These are phyloP conservation scores for Bombus confusus DNA, from an alignment of 1,140 invertebrate species.

Conservation along the genomic window DNA sequence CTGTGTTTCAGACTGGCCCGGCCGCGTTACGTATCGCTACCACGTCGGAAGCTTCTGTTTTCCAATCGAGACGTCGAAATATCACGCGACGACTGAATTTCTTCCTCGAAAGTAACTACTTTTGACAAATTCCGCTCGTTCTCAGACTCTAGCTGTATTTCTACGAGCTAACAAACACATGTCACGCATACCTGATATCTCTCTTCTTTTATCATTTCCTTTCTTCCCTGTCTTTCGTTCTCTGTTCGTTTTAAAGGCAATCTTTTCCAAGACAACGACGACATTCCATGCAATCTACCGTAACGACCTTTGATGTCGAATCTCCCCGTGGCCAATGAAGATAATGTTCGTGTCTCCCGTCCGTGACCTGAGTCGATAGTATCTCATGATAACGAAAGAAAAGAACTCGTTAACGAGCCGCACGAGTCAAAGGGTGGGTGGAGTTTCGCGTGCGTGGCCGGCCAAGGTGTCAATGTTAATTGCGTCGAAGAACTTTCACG, in stretches of 20 bases:
- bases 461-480: slow-evolving; percentile 13
- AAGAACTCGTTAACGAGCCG: slow-evolving; percentile 19
- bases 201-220: background rate
- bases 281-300: slow-evolving; percentile 44
- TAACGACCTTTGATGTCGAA: slow-evolving; percentile 46
- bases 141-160: background rate
- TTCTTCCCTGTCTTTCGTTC: background rate
- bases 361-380: slow-evolving; percentile 35
- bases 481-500: background rate
- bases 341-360: slow-evolving; percentile 22
- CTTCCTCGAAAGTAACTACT: background rate
- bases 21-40: slow-evolving; percentile 33
- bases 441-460: background rate
- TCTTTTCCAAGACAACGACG: slow-evolving; percentile 1
- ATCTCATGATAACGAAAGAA: slow-evolving; percentile 12
- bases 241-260: background rate
- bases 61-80: background rate
- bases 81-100: background rate
- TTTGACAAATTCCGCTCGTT: background rate
- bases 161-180: background rate
- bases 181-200: slow-evolving; percentile 8
- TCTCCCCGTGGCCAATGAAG: slow-evolving; percentile 19
- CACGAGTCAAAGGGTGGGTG: background rate
- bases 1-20: slow-evolving; percentile 2
- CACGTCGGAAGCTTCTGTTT: slow-evolving; percentile 36